Evolutionary conservation across 2,113 vertebrate genomes (phyloP), one percentile per base, ranked within the genome.

Genomic region (Cromileptes altivelis): DNA sequence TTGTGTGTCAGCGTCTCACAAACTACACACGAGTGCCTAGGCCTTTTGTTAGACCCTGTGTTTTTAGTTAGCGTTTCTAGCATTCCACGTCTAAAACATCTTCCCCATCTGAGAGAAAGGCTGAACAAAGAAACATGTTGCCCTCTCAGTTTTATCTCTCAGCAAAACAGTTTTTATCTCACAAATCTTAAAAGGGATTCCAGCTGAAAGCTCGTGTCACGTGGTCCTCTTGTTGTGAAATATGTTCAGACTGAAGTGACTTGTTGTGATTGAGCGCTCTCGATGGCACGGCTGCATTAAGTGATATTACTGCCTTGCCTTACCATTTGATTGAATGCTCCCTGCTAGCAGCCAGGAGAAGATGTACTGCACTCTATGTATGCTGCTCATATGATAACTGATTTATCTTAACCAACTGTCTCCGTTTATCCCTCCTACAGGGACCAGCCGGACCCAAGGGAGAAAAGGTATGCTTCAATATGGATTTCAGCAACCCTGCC

Each of bases 361-460:
- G 75, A 85, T 75, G 25, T 47, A 70, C 53, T 57, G 68, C 13
- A 1, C 56, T 37, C 10, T 83, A 76, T 85, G 61, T 53, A 72
- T 85, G 61, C n/a, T 67, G 25, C 60, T 87, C 52, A 65, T 67
- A 23, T 78, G 47, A 72, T 40, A 77, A 56, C 62, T 78, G 81
- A 91, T 86, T 85, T 75, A 89, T 89, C 77, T 70, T 82, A n/a
- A 87, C 88, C 82, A 82, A 93, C 92, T 30, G 42, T 49, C 87
- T 86, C 63, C 21, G 2, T 82, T 94, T 91, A 86, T 88, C 85
- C 37, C 85, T 50, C 57, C 87, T 91, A 42, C 91, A 99, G 98
- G 98, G 98, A 89, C 96, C 94, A 82, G 93, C 94, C 18, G 98
- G 98, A 94, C 96, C 94, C 74, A 98, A 98, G 92, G 98, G 98